phyloP scores from a whole-genome alignment of 2,797 vertebrate species.

The Chlorospingus semifuscus region DNA sequence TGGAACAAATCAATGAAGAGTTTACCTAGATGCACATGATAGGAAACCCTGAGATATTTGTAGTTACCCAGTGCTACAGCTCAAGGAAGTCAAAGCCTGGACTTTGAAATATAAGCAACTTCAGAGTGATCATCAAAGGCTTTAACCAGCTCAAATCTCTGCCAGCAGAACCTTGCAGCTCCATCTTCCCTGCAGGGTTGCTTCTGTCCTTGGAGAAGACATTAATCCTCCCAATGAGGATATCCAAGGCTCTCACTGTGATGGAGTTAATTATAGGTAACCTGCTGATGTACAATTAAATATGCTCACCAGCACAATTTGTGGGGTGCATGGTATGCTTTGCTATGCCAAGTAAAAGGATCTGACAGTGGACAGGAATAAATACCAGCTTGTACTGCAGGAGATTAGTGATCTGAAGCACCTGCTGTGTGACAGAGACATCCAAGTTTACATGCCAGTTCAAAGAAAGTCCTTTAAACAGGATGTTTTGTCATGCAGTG shows the following conservation, averaged over 20 bases:
- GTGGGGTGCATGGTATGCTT: neutral
- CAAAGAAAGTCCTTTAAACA: neutral
- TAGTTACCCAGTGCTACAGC: neutral
- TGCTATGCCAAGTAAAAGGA: neutral
- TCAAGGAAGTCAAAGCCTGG: neutral
- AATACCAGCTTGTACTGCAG: neutral
- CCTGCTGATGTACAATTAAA: neutral
- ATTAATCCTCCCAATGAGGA: neutral
- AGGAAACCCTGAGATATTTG: neutral
- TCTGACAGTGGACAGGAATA: neutral
- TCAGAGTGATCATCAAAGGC: neutral
- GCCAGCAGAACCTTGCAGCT: neutral
- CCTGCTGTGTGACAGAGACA: neutral
- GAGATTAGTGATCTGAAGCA: neutral
- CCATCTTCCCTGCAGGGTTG: neutral
- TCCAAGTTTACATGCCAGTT: neutral
- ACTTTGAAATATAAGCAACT: neutral
- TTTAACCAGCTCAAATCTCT: neutral
- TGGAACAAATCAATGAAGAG: neutral
- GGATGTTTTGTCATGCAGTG: neutral
- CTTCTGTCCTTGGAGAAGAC: neutral
- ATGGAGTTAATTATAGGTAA: conserved; percentile 26
- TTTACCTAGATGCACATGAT: neutral
- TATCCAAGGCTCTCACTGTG: neutral
- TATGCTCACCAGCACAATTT: neutral